Base-by-base conservation (phyloP, 1,140 invertebrate species). In the Phthorimaea operculella region DNA sequence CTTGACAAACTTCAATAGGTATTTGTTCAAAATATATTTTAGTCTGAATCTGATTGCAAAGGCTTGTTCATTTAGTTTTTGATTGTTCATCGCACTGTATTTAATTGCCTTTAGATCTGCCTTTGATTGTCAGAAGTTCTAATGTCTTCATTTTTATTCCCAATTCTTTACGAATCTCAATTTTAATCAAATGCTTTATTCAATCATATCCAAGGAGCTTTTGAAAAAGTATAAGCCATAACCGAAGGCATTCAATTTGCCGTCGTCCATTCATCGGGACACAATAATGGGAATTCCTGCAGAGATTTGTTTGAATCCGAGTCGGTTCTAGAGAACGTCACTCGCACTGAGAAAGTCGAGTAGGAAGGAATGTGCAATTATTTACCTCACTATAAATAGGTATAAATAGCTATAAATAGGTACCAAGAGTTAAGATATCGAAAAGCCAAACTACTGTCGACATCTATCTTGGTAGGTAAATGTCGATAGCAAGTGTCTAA, bases 261-360 rank as follows among this genome's bases (percentile, higher is more conserved):
- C 36, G 36, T 39, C 8, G 36, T 12, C 36, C 36, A 39, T 39
- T 39, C 3, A 39, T 39, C 36, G 36, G 36, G 36, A 39, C 36
- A 39, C 36, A 39, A 39, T 39, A 39, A 39, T 39, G 36, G n/a
- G 36, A 39, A 39, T 39, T 39, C 36, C 36, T 39, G 36, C 36
- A 39, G n/a, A 39, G 36, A 39, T 39, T 39, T n/a, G 10, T 39
- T 39, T 39, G 36, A 39, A 39, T 12, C 36, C 2, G 36, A 12
- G 21, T 39, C 36, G 8, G n/a, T 39, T 39, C 36, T 9, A 10
- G 36, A 3, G 36, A 39, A 9, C 36, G 36, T 39, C 36, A 39
- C 10, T 39, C 36, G 36, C 36, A 39, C 36, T 28, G 36, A 39
- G 36, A 12, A 39, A 39, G 10, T n/a, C 3, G 36, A 39, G 36